Base-by-base conservation (phyloP, 2,797 vertebrate genomes). In the Syngnathus rostellatus region DNA sequence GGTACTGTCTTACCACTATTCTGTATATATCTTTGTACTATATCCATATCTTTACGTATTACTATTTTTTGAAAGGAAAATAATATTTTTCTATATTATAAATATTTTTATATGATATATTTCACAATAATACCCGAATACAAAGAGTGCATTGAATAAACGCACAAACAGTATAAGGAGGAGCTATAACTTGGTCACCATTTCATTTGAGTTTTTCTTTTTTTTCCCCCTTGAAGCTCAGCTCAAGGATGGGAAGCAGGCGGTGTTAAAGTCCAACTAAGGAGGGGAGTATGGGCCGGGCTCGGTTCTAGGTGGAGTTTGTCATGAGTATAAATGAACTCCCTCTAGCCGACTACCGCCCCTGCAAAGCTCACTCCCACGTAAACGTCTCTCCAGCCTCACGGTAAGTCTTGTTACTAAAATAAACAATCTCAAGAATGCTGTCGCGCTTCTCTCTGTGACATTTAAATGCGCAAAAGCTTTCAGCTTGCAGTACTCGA, bases 261-360 rank as follows among this genome's bases (percentile, higher is more conserved):
- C 73, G 39, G 59, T 21, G 59, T 61, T 21, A 12, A 59, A 63
- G 21, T 71, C 81, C 81, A 79, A 70, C 76, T 2, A 67, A 57
- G 71, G 61, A 68, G 57, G 14, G 2, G 40, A 14, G 21, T 2
- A 21, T 76, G 86, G 82, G 84, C 75, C 60, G 83, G 46, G 37
- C 75, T 53, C 11, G 69, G 72, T 66, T 63, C 78, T 77, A 88
- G 89, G 89, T 88, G 89, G 73, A 74, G 88, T 84, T 77, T 80
- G 12, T 64, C 54, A 9, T 14, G 51, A 0, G 68, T 85, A 90
- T 90, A 89, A 84, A 89, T 79, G 76, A 2, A 54, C 40, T 45
- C 25, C 45, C 17, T 68, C 6, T 21, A 64, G 6, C 12, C 0
- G 9, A 39, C 16, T 25, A 68, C 59, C 71, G 70, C 46, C 79